Conservation (phyloP, 1,140 invertebrate genomes). For the Rhagoletis zephyria region DNA sequence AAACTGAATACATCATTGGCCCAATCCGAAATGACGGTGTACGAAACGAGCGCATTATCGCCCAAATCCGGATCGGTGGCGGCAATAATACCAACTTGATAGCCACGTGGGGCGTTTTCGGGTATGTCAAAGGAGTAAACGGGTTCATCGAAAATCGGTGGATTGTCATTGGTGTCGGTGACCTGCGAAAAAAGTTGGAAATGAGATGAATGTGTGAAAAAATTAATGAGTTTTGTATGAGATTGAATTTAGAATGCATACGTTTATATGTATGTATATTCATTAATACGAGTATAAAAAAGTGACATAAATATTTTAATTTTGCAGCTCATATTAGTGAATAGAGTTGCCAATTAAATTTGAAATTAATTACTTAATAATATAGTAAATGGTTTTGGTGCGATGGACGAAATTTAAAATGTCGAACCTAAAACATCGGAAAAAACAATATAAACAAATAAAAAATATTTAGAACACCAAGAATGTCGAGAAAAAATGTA, state of each 20-base stretch:
- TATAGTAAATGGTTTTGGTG: too few relatives aligned
- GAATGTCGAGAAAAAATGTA: too few relatives aligned
- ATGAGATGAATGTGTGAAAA: not conserved
- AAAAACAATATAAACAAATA: too few relatives aligned
- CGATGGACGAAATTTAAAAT: too few relatives aligned
- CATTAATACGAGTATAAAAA: not conserved
- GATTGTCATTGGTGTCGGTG: conserved; percentile 93
- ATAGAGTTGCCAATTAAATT: too few relatives aligned
- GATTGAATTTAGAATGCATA: too few relatives aligned
- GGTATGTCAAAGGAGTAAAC: conserved; percentile 92
- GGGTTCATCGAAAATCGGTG: conserved; percentile 86
- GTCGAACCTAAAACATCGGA: too few relatives aligned
- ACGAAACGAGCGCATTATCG: conserved; percentile 89
- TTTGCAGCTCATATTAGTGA: too few relatives aligned
- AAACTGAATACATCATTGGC: conserved; percentile 94
- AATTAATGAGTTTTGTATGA: not conserved
- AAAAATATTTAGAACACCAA: too few relatives aligned
- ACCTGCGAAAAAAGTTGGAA: conserved; percentile 78
- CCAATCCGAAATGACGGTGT: conserved; percentile 92
- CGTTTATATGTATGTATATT: not conserved
- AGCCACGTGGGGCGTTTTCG: conserved; percentile 87
- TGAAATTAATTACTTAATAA: too few relatives aligned
- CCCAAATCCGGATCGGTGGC: conserved; percentile 89
- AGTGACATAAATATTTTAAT: too few relatives aligned
- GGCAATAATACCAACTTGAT: conserved; percentile 84